Evolutionary conservation across 2,797 vertebrate genomes (phyloP).

Genomic region (Echiichthys vipera): DNA sequence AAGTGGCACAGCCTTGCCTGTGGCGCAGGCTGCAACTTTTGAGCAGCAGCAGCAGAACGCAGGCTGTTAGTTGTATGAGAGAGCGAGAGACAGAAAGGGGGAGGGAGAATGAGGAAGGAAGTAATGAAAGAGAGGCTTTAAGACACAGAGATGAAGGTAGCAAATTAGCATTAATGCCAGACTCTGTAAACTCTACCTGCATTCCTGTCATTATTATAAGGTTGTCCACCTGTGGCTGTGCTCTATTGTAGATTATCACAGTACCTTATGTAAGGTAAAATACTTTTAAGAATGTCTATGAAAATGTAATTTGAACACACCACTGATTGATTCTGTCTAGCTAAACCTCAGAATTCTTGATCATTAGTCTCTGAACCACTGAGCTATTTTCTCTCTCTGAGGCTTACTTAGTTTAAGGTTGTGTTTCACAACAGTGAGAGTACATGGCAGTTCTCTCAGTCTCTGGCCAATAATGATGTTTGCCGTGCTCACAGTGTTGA

Average conservation of each 20-base stretch:
- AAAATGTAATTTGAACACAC: not conserved
- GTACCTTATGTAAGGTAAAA: not conserved
- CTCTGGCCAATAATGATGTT: constrained; percentile 58
- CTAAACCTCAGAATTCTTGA: constrained; percentile 14
- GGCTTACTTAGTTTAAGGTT: constrained; percentile 44
- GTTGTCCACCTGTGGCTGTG: constrained; percentile 21
- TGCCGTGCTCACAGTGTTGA: constrained; percentile 51
- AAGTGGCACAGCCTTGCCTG: constrained; percentile 73
- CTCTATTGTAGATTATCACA: not conserved
- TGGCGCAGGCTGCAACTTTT: constrained; percentile 65
- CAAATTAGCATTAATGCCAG: constrained; percentile 59
- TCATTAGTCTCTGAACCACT: constrained; percentile 31
- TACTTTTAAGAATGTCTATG: not conserved
- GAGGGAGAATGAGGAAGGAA: not conserved
- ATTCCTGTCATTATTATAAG: constrained; percentile 16
- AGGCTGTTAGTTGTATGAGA: constrained; percentile 9
- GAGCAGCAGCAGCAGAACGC: constrained; percentile 40
- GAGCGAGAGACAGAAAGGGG: not conserved
- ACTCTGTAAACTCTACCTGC: constrained; percentile 21
- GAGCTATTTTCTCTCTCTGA: constrained; percentile 32
- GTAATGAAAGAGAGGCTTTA: constrained; percentile 41
- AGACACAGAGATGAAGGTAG: constrained; percentile 46
- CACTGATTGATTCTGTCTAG: constrained; percentile 25
- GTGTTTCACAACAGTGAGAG: constrained; percentile 28
- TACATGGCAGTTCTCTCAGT: constrained; percentile 31